phyloP scores from a whole-genome alignment of 2,797 vertebrate genomes.

The Malacoctenus gilli region DNA sequence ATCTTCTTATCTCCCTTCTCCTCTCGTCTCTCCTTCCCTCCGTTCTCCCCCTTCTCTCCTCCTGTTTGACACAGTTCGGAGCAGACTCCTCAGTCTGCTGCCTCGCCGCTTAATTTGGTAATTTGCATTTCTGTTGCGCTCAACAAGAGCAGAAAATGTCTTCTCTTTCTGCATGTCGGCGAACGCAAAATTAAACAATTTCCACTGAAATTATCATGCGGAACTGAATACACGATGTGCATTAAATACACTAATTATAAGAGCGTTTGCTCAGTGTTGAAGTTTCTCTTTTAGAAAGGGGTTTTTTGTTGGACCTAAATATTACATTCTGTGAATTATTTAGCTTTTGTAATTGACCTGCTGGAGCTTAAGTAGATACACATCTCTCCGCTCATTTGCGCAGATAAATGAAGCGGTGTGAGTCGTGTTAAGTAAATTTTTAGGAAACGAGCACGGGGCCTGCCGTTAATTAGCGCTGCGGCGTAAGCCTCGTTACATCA shows the following conservation, averaged over 20 bases:
- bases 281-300: slow-evolving; percentile 17
- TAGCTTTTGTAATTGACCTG: slow-evolving; percentile 72
- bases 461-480: slow-evolving; percentile 72
- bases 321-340: slow-evolving; percentile 73
- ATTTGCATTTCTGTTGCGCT: slow-evolving; percentile 45
- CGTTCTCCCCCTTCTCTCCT: not conserved
- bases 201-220: slow-evolving; percentile 73
- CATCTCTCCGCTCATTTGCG: slow-evolving; percentile 69
- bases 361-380: slow-evolving; percentile 71
- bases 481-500: slow-evolving; percentile 66
- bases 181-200: slow-evolving; percentile 37
- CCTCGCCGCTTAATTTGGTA: slow-evolving; percentile 36
- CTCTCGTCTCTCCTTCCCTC: slow-evolving; percentile 2
- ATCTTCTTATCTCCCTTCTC: slow-evolving; percentile 17
- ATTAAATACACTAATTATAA: slow-evolving; percentile 64
- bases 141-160: slow-evolving; percentile 18
- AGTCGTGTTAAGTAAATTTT: slow-evolving; percentile 71
- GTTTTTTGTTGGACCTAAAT: slow-evolving; percentile 57
- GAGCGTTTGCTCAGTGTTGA: slow-evolving; percentile 42
- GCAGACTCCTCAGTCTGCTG: not conserved
- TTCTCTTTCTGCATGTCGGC: slow-evolving; percentile 25
- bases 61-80: not conserved
- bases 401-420: slow-evolving; percentile 68
- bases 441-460: slow-evolving; percentile 62
- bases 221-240: slow-evolving; percentile 58